These are phyloP conservation scores for Amphipyra tragopoginis DNA, from an alignment of 2,888 invertebrate genomes.

Conservation along the genomic window DNA sequence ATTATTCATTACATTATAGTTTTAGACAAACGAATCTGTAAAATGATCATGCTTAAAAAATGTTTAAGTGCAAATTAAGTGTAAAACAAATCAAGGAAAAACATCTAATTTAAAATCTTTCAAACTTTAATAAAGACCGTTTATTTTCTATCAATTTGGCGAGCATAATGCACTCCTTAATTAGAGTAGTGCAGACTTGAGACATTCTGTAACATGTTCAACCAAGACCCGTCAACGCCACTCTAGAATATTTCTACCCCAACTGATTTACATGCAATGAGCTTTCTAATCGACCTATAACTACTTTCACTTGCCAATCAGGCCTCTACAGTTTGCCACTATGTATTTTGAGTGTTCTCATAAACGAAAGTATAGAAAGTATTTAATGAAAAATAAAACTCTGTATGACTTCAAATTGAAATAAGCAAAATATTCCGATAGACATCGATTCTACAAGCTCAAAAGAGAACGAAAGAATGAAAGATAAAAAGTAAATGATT, in stretches of 20 bases:
- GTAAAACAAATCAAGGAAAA: no score
- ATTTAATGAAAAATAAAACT: constrained; percentile 9
- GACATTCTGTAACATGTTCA: not conserved
- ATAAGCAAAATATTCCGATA: constrained; percentile 15
- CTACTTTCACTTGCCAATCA: no score
- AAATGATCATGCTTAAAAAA: not conserved
- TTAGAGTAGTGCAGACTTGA: not conserved
- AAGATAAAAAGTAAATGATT: constrained; percentile 34
- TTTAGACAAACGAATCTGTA: not conserved
- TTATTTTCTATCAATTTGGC: no score
- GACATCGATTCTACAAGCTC: constrained; percentile 22
- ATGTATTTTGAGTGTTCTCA: not conserved
- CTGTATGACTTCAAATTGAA: constrained; percentile 7
- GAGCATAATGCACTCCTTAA: not conserved
- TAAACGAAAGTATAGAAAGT: not conserved
- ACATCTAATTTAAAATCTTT: no score
- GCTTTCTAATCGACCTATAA: no score
- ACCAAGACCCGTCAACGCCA: not conserved
- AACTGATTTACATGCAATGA: no score
- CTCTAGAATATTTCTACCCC: not conserved
- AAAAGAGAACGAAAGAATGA: constrained; percentile 8
- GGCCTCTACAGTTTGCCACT: no score
- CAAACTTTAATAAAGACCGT: no score
- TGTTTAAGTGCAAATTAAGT: not conserved
- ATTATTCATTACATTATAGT: constrained; percentile 25